phyloP scores from a whole-genome alignment of 2,888 invertebrate species.

The Cephalotes varians region DNA sequence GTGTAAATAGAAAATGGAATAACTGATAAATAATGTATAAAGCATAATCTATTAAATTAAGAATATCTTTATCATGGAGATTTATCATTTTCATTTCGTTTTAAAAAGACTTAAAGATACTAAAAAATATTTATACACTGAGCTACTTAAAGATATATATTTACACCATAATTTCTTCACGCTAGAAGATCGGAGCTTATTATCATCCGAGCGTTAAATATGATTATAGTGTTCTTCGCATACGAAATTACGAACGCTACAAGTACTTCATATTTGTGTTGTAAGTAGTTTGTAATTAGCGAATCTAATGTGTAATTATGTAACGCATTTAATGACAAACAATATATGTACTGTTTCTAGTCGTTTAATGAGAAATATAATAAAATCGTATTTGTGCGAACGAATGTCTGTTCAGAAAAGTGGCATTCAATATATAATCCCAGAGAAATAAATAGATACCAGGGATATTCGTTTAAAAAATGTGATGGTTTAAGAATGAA shows the following conservation, averaged over 20 bases:
- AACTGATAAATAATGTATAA: not conserved
- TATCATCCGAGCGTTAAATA: not conserved
- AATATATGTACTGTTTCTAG: no score
- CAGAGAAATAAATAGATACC: not conserved
- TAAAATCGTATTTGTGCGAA: not conserved
- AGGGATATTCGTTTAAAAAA: conserved; percentile 22
- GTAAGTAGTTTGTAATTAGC: no score
- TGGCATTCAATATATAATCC: not conserved
- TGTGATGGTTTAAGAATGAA: conserved; percentile 15
- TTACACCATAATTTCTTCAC: not conserved
- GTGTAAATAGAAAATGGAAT: not conserved
- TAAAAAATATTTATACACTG: no score
- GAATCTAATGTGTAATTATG: no score
- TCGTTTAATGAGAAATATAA: not conserved
- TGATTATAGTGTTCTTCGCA: not conserved
- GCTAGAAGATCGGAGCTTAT: not conserved
- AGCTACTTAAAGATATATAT: not conserved
- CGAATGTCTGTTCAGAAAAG: not conserved
- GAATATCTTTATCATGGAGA: not conserved
- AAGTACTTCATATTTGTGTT: not conserved
- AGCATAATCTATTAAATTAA: not conserved
- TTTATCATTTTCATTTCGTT: not conserved
- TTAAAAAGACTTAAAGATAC: not conserved
- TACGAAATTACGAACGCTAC: not conserved
- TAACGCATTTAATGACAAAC: no score